Conservation (phyloP, 2,888 invertebrate genomes). For the Temnothorax rugatulus region DNA sequence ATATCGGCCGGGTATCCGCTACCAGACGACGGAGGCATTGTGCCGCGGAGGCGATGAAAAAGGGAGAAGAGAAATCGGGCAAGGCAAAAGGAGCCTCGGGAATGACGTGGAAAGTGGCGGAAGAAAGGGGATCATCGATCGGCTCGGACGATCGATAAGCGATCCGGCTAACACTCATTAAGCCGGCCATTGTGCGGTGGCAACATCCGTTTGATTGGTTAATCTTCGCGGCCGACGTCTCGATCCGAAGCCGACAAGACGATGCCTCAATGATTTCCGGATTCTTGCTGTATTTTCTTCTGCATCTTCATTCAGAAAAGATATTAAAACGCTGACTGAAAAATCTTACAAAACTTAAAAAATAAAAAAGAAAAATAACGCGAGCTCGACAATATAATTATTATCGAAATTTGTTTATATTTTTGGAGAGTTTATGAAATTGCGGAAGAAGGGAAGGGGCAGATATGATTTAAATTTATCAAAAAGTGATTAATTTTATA, state of each 20-base stretch:
- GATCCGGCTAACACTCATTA: constrained; percentile 81
- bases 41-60: constrained; percentile 59
- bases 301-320: not conserved
- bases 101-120: constrained; percentile 70
- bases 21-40: constrained; percentile 63
- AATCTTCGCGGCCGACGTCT: constrained; percentile 76
- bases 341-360: not conserved
- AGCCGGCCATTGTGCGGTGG: constrained; percentile 82
- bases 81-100: constrained; percentile 58
- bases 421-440: not conserved
- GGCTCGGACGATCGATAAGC: constrained; percentile 74
- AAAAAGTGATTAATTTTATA: not conserved
- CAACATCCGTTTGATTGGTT: constrained; percentile 83
- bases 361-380: not conserved
- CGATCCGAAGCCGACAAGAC: constrained; percentile 38
- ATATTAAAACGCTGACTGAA: not conserved
- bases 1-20: constrained; percentile 61
- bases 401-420: not conserved
- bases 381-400: not conserved
- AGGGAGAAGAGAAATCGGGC: constrained; percentile 58
- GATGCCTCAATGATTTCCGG: constrained; percentile 40
- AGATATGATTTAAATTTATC: not conserved
- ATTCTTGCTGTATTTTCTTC: constrained; percentile 34
- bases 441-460: not conserved
- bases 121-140: constrained; percentile 72